Conservation (phyloP, 2,888 invertebrate species). For the Globia sparganii region DNA sequence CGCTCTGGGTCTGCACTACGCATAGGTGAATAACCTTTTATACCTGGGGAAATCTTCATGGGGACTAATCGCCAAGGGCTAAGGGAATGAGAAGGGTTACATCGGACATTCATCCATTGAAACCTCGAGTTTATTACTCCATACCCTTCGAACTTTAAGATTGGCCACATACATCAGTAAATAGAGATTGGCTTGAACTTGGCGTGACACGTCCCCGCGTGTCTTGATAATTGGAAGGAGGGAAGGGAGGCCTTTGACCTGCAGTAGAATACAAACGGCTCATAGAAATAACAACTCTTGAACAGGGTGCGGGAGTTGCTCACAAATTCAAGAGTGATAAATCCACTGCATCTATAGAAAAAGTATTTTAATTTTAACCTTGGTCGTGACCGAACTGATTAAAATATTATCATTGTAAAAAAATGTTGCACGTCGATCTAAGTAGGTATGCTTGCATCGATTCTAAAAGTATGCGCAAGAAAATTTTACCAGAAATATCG, state of each 20-base stretch:
- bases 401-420: constrained; percentile 17
- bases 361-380: constrained; percentile 12
- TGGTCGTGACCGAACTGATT: constrained; percentile 21
- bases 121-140: not conserved
- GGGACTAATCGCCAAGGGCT: not conserved
- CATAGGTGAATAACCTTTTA: constrained; percentile 41
- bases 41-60: constrained; percentile 2
- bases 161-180: not conserved
- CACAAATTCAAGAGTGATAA: not conserved
- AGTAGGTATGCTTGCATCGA: not conserved
- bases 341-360: not conserved
- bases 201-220: too few species aligned
- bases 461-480: not conserved
- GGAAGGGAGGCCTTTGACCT: not conserved
- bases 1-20: constrained; percentile 22
- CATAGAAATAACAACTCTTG: not conserved
- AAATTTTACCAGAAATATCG: not conserved
- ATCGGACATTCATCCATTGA: constrained; percentile 3
- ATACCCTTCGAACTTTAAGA: not conserved
- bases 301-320: not conserved
- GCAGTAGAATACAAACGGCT: not conserved
- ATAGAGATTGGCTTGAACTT: too few species aligned
- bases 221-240: not conserved
- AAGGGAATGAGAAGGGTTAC: constrained; percentile 9
- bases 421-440: not conserved